phyloP scores from a whole-genome alignment of 2,113 vertebrate species.

The Chloroceryle aenea region DNA sequence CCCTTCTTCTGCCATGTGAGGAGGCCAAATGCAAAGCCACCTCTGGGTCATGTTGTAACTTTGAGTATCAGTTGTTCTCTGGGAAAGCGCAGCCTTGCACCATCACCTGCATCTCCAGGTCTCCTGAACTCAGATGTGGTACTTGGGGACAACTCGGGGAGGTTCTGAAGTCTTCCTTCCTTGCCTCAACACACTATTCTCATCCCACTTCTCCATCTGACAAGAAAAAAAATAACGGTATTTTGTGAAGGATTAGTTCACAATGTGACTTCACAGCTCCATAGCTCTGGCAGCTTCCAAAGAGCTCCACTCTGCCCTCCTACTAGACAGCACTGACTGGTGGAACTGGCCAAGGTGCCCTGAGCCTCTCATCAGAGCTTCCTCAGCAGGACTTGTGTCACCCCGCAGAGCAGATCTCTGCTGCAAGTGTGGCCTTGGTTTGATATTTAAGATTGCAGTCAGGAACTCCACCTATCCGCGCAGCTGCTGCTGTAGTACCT shows the following conservation, averaged over 20 bases:
- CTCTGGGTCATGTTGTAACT: not conserved
- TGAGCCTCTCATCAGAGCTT: not conserved
- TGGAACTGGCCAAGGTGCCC: not conserved
- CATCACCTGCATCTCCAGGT: not conserved
- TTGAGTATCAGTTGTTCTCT: not conserved
- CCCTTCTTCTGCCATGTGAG: not conserved
- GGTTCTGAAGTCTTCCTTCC: not conserved
- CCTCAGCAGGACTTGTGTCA: not conserved
- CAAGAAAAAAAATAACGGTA: not conserved
- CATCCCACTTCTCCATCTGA: not conserved
- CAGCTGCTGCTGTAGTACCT: not conserved
- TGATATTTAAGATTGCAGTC: not conserved
- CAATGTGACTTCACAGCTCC: not conserved
- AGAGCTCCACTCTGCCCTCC: not conserved
- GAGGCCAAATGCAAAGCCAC: not conserved
- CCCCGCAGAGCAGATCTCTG: not conserved
- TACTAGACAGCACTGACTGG: not conserved
- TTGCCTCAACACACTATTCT: not conserved
- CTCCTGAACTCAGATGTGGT: not conserved
- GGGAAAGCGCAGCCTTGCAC: not conserved
- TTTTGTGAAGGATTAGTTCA: not conserved
- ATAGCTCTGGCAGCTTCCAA: not conserved
- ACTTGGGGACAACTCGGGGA: rapidly evolving
- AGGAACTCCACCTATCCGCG: rapidly evolving
- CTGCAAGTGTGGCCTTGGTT: not conserved